A percentile compares a stretch with the other conserved stretches of the same genome.
Conservation (phyloP, 2,888 invertebrate genomes). For the Eristalis tenax region DNA sequence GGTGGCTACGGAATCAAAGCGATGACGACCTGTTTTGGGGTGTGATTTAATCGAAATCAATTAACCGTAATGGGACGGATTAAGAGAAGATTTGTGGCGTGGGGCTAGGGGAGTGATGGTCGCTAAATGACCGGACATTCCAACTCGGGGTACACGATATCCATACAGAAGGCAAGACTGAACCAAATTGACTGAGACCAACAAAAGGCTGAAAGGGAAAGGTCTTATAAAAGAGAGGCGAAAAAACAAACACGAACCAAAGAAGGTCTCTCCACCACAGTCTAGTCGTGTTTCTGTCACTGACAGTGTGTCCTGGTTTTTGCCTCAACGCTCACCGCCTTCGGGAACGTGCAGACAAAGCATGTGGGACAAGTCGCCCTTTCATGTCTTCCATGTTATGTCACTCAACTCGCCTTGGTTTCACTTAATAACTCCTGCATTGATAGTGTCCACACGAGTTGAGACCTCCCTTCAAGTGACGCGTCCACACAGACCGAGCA, state of each 20-base stretch:
- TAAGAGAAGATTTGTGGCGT: slow-evolving; percentile 76
- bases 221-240: neutral
- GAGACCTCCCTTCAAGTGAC: slow-evolving; percentile 22
- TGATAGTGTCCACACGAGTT: slow-evolving; percentile 59
- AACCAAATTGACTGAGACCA: slow-evolving; percentile 5
- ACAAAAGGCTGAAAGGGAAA: neutral
- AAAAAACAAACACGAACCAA: no score
- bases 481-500: slow-evolving; percentile 21
- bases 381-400: slow-evolving; percentile 40
- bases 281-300: slow-evolving; percentile 57
- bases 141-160: slow-evolving; percentile 45
- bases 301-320: slow-evolving; percentile 32
- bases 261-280: neutral
- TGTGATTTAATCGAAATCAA: slow-evolving; percentile 81
- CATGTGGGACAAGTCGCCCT: slow-evolving; percentile 60
- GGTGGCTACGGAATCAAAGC: slow-evolving; percentile 56
- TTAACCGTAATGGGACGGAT: slow-evolving; percentile 81
- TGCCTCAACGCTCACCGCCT: slow-evolving; percentile 1
- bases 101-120: slow-evolving; percentile 56
- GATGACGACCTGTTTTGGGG: slow-evolving; percentile 73
- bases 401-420: slow-evolving; percentile 34
- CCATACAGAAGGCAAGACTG: slow-evolving; percentile 31
- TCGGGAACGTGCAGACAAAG: slow-evolving; percentile 41
- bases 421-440: slow-evolving; percentile 65
- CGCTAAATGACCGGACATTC: slow-evolving; percentile 59